Percentiles rank a stretch among this genome's conserved stretches.
Conservation (phyloP, 2,113 vertebrate genomes). For the Chaenogobius annularis region DNA sequence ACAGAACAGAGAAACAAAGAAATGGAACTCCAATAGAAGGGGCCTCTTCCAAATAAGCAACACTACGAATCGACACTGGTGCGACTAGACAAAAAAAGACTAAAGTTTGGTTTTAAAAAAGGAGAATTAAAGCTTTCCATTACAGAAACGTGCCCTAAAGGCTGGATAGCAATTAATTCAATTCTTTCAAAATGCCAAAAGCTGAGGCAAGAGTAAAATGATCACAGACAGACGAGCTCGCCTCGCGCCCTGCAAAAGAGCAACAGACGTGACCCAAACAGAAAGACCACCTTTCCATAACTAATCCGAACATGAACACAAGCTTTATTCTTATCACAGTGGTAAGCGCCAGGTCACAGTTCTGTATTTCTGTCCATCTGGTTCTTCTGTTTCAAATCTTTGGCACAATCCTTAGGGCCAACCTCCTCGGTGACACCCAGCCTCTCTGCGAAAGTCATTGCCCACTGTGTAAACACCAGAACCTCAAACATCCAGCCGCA, state of each 20-base stretch:
- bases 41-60: background rate
- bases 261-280: slow-evolving; percentile 67
- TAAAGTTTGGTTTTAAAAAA: no score
- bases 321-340: slow-evolving; percentile 61
- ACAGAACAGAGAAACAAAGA: background rate
- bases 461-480: slow-evolving; percentile 45
- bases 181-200: background rate
- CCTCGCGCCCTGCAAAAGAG: slow-evolving; percentile 30
- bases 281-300: slow-evolving; percentile 76
- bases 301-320: slow-evolving; percentile 69
- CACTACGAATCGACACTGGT: background rate
- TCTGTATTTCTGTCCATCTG: slow-evolving; percentile 67
- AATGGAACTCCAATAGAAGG: no score
- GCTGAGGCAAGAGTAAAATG: slow-evolving; percentile 37
- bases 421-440: background rate
- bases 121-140: background rate
- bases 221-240: slow-evolving; percentile 36
- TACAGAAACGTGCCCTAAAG: background rate
- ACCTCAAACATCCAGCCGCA: slow-evolving; percentile 38
- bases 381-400: slow-evolving; percentile 41
- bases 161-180: background rate
- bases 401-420: slow-evolving; percentile 7
- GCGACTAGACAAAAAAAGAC: no score
- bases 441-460: slow-evolving; percentile 31
- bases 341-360: slow-evolving; percentile 54